Evolutionary conservation across 2,113 vertebrate species (phyloP).

Genomic region (Mesocricetus auratus): DNA sequence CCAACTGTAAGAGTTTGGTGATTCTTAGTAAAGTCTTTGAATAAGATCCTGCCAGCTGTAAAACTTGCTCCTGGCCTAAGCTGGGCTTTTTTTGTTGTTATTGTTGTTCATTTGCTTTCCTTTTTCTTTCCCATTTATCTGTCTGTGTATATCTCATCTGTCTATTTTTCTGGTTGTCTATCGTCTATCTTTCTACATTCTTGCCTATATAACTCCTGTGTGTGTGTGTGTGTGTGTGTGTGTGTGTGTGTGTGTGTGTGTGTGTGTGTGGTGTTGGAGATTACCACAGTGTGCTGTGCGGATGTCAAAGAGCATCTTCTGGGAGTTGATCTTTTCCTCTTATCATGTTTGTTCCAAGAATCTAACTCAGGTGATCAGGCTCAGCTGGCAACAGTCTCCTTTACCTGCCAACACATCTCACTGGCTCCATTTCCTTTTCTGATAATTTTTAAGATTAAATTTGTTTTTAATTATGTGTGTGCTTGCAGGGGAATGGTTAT

Average conservation of each 20-base stretch:
- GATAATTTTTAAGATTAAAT: background rate
- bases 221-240: too few species aligned
- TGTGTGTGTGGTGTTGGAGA: too few species aligned
- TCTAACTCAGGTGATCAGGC: background rate
- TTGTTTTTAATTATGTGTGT: background rate
- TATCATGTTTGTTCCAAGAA: background rate
- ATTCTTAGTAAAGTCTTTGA: background rate
- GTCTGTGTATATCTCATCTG: too few species aligned
- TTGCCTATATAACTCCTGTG: too few species aligned
- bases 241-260: too few species aligned
- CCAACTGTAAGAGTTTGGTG: background rate
- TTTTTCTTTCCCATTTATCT: background rate
- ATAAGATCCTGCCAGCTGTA: background rate
- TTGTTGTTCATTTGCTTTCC: constrained; percentile 3
- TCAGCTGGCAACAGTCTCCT: background rate
- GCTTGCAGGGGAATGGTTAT: background rate
- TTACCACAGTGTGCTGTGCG: too few species aligned
- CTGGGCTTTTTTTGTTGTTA: background rate
- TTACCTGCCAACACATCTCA: background rate
- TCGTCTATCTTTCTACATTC: too few species aligned
- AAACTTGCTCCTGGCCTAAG: background rate
- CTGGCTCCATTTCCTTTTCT: background rate
- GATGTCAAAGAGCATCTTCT: too few species aligned
- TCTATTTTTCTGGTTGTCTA: too few species aligned
- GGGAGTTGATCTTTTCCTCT: too few species aligned